phyloP scores from a whole-genome alignment of 2,888 invertebrate species.

The Eupithecia subumbrata region DNA sequence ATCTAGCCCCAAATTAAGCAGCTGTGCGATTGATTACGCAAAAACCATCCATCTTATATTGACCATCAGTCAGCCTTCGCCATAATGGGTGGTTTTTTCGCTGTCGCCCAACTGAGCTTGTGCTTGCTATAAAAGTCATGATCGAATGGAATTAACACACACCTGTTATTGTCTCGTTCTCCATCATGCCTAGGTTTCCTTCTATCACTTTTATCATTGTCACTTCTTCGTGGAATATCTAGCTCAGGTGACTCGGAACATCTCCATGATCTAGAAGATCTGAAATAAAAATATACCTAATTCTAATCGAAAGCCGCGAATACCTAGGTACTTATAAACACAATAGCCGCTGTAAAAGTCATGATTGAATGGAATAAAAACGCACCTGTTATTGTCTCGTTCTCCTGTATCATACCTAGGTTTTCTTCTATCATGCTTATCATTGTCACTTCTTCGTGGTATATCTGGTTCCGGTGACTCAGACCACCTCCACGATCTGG shows the following conservation, averaged over 20 bases:
- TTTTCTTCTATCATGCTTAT: background rate
- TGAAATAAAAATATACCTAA: conserved; percentile 37
- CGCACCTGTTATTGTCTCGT: background rate
- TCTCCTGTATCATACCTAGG: conserved; percentile 11
- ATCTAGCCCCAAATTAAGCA: no score
- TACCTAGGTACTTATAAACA: no score
- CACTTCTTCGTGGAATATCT: conserved; percentile 49
- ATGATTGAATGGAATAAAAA: background rate
- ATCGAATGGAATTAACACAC: background rate
- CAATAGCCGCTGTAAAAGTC: background rate
- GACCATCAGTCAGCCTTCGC: no score
- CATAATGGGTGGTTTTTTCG: no score
- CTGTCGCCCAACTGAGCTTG: background rate
- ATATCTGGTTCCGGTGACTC: conserved; percentile 87
- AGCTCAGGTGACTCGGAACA: conserved; percentile 91
- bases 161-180: background rate
- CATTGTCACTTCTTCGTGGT: conserved; percentile 38
- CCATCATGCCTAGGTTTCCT: background rate
- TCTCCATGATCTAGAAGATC: conserved; percentile 83
- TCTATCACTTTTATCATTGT: conserved; percentile 11
- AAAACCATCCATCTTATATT: no score
- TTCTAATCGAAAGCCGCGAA: background rate
- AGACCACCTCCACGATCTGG: conserved; percentile 88
- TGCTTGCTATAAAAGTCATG: background rate
- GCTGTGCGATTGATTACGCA: no score